Evolutionary conservation across 2,797 vertebrate species (phyloP), one percentile per base, ranked within the genome.

Genomic region (Enteromius viviparus): DNA sequence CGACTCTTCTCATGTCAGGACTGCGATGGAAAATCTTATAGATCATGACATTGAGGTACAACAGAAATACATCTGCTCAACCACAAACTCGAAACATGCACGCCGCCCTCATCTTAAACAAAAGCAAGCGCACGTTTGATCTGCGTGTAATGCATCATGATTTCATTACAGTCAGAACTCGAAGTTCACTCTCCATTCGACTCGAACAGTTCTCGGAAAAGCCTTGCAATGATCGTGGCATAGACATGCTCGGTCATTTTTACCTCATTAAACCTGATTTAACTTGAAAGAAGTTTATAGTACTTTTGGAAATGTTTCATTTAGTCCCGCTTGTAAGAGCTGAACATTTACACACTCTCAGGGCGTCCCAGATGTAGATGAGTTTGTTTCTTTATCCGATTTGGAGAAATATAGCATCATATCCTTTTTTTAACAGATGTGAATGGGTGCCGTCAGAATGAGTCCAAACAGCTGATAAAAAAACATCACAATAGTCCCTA

Each of bases 51-150:
- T 81, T 91, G 86, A 89, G 85, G 88, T 69, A 84, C 84, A 85
- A 87, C 89, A 90, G 90, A 91, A 64, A 83, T 82, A 85, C 64
- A 87, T 89, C 87, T 89, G 81, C 84, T 83, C 84, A 82, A 88
- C 83, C 79, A 0, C 47, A 91, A 92, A 93, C 83, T 89, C 76
- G 87, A 92, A 93, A 90, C 92, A 92, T 86, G 85, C 90, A 87
- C 45, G 6, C 88, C 78, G 85, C 81, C 76, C 91, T 88, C 80
- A 58, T 92, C 88, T 92, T 90, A 84, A 85, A 88, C 84, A 21
- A 49, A 78, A 65, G 65, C 85, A 87, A 85, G 83, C 85, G 85
- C 72, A 69, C 70, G 47, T 92, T 91, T 90, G 88, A 92, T 89
- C 88, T 89, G 88, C 77, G 78, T 85, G 85, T 86, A 87, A 88